Conservation (phyloP, 2,888 invertebrate genomes). For the Drosophila antonietae region DNA sequence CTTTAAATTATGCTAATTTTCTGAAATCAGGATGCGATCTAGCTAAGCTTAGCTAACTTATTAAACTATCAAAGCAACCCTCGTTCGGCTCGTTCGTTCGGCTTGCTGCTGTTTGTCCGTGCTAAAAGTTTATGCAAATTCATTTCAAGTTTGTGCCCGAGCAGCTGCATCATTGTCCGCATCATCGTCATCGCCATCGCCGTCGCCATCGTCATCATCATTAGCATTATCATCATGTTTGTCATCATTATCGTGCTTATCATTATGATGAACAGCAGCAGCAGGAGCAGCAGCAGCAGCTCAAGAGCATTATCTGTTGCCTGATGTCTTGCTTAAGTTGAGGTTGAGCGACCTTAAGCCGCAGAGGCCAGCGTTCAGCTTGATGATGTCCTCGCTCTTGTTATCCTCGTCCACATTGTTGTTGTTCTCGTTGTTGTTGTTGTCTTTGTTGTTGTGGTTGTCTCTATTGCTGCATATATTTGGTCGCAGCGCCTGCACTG, state of each 20-base stretch:
- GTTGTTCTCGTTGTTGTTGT: conserved; percentile 19
- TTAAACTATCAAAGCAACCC: conserved; percentile 1
- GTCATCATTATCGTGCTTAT: conserved; percentile 12
- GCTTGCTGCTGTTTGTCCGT: conserved; percentile 46
- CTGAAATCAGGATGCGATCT: neutral
- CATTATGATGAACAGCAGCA: conserved; percentile 3
- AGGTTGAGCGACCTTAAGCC: conserved; percentile 58
- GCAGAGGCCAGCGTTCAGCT: conserved; percentile 32
- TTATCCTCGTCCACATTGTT: conserved; percentile 5
- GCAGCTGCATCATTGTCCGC: conserved; percentile 39
- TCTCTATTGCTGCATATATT: conserved; percentile 26
- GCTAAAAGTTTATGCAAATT: conserved; percentile 75
- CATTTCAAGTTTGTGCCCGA: conserved; percentile 65
- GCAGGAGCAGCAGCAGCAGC: conserved; percentile 15
- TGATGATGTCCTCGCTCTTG: conserved; percentile 33
- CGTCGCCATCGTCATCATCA: conserved; percentile 11
- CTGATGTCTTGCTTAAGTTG: conserved; percentile 53
- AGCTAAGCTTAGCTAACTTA: neutral
- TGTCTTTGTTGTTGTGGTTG: neutral
- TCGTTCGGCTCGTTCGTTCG: conserved; percentile 29
- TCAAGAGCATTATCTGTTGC: conserved; percentile 45
- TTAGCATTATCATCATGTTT: conserved; percentile 30
- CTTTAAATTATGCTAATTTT: neutral
- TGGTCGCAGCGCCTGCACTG: conserved; percentile 45
- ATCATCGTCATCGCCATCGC: conserved; percentile 7